Evolutionary conservation across 2,888 invertebrate species (phyloP).

Genomic region (Ichneumoninae sp.): DNA sequence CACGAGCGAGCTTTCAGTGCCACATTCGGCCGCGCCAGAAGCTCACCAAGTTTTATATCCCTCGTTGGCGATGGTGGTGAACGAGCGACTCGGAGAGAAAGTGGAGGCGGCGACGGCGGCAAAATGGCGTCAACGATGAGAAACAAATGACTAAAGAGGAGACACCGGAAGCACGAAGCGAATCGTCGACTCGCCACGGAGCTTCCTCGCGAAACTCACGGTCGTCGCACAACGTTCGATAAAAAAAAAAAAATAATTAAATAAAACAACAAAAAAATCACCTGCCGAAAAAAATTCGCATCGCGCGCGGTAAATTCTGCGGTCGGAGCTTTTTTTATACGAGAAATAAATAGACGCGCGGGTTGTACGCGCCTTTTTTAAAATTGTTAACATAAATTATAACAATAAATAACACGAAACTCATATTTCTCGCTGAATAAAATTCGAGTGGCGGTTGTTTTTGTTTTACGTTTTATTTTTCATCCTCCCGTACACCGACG

Average conservation of each 20-base stretch:
- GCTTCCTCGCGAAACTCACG: constrained; percentile 32
- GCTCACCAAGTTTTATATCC: constrained; percentile 69
- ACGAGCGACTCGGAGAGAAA: constrained; percentile 52
- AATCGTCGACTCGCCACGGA: constrained; percentile 72
- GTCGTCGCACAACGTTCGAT: constrained; percentile 11
- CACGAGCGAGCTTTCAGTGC: constrained; percentile 78
- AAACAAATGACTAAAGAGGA: constrained; percentile 74
- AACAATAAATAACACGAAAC: neutral
- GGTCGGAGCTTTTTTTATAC: constrained; percentile 55
- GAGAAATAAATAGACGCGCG: constrained; percentile 2
- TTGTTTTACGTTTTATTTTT: constrained; percentile 18
- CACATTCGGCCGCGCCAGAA: constrained; percentile 76
- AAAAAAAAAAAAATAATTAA: neutral
- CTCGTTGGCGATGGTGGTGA: constrained; percentile 56
- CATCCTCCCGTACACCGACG: neutral
- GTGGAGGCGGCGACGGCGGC: constrained; percentile 62
- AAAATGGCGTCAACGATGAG: constrained; percentile 76
- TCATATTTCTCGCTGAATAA: neutral
- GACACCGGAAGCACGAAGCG: constrained; percentile 37
- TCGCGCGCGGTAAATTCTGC: constrained; percentile 11
- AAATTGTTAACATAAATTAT: neutral
- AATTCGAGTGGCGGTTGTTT: neutral
- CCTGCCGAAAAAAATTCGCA: constrained; percentile 24
- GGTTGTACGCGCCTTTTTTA: neutral
- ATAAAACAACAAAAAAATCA: neutral